Conservation (phyloP, 2,113 vertebrate genomes). For the Rhombomys opimus region DNA sequence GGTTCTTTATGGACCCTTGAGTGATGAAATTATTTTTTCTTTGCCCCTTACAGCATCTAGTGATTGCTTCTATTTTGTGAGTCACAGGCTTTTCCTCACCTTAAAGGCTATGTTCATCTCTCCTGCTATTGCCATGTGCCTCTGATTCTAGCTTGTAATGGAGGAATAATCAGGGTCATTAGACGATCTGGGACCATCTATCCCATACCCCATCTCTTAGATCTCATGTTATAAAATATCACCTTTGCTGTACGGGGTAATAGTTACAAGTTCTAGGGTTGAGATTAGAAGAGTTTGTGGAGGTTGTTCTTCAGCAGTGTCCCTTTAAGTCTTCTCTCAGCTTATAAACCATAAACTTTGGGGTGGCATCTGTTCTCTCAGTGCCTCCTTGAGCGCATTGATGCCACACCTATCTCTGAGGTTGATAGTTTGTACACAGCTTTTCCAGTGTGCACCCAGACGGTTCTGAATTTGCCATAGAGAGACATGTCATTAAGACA, state of each 20-base stretch:
- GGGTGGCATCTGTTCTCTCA: neutral
- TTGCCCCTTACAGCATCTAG: neutral
- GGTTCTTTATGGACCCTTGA: neutral
- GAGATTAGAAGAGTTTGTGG: neutral
- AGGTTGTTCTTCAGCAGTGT: neutral
- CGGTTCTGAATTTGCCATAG: neutral
- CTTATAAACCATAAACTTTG: neutral
- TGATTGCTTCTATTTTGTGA: no score
- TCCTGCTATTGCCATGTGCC: neutral
- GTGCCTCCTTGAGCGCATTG: neutral
- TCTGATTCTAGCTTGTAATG: neutral
- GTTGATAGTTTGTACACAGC: neutral
- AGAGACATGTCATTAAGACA: neutral
- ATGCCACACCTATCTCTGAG: neutral
- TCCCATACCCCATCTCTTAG: neutral
- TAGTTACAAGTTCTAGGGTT: neutral
- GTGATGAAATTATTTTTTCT: neutral
- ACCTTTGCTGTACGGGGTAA: neutral
- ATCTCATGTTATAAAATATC: neutral
- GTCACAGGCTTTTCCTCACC: neutral
- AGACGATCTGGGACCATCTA: neutral
- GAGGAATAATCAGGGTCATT: neutral
- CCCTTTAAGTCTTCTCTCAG: neutral
- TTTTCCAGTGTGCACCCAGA: neutral
- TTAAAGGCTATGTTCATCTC: neutral